Percentiles rank a stretch among this genome's conserved stretches.
Evolutionary conservation across 2,113 vertebrate genomes (phyloP).

Genomic region (Mobula hypostoma): DNA sequence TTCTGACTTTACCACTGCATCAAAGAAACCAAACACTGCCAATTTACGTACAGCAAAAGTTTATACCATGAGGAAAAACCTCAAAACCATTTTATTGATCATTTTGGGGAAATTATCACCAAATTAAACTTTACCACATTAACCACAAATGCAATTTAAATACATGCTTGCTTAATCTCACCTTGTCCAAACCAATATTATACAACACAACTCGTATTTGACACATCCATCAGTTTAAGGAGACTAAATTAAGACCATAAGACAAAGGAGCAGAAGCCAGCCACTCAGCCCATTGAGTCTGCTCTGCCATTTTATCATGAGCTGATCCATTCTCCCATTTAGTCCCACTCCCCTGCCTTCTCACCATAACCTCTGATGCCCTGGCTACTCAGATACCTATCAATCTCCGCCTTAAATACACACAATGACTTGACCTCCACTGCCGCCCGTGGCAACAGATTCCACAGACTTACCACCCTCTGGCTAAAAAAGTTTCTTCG

Average conservation of each 20-base stretch:
- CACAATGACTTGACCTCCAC: too few relatives aligned
- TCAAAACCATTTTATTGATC: neutral
- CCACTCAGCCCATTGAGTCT: too few relatives aligned
- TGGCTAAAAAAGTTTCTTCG: too few relatives aligned
- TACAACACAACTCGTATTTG: neutral
- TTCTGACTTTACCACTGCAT: neutral
- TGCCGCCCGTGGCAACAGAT: too few relatives aligned
- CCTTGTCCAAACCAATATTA: neutral
- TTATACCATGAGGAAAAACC: neutral
- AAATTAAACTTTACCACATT: neutral
- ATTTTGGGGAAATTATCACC: neutral
- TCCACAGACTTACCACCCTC: too few relatives aligned
- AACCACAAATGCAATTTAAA: neutral
- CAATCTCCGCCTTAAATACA: too few relatives aligned
- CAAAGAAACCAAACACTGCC: neutral
- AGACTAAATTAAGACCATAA: neutral
- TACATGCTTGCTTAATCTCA: neutral
- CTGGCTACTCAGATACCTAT: too few relatives aligned
- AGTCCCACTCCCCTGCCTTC: too few relatives aligned
- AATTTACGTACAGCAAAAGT: neutral
- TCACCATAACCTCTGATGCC: too few relatives aligned
- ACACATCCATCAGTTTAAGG: neutral
- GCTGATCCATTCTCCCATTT: too few relatives aligned
- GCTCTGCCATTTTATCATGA: too few relatives aligned
- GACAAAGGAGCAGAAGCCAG: too few relatives aligned